Conservation (phyloP, 2,113 vertebrate genomes). For the Neotragus moschatus region DNA sequence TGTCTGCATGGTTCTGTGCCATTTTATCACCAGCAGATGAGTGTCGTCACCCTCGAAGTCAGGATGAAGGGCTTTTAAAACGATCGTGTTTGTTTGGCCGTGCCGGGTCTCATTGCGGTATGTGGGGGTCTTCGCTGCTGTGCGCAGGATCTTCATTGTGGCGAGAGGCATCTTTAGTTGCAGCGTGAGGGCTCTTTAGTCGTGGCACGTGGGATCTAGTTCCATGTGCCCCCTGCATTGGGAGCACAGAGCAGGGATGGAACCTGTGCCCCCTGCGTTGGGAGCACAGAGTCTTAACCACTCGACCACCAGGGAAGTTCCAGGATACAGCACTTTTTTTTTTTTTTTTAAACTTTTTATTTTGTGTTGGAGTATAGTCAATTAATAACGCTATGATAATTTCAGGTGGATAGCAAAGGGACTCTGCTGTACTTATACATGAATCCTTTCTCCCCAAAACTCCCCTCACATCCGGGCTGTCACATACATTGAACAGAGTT, state of each 20-base stretch:
- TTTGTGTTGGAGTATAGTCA: not conserved
- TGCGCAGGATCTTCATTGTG: not conserved
- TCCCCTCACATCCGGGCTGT: not conserved
- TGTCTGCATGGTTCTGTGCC: not conserved
- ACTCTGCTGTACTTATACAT: not conserved
- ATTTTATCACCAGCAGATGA: not conserved
- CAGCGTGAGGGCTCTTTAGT: not conserved
- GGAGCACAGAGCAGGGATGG: not conserved
- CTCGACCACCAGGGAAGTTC: not conserved
- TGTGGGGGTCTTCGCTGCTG: not conserved
- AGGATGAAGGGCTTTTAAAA: not conserved
- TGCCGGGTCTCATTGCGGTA: not conserved
- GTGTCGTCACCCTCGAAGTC: not conserved
- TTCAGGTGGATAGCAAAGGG: not conserved
- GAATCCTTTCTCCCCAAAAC: not conserved
- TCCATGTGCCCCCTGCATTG: not conserved
- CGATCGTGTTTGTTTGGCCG: not conserved
- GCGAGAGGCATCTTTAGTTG: not conserved
- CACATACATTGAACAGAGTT: not conserved
- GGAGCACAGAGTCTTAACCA: not conserved
- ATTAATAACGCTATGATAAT: not conserved
- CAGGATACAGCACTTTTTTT: not conserved
- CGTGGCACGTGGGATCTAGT: not conserved
- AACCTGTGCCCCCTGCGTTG: not conserved
- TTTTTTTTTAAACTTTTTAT: not conserved